Evolutionary conservation across 1,140 invertebrate genomes (phyloP).

Genomic region (Ganaspis sp.): DNA sequence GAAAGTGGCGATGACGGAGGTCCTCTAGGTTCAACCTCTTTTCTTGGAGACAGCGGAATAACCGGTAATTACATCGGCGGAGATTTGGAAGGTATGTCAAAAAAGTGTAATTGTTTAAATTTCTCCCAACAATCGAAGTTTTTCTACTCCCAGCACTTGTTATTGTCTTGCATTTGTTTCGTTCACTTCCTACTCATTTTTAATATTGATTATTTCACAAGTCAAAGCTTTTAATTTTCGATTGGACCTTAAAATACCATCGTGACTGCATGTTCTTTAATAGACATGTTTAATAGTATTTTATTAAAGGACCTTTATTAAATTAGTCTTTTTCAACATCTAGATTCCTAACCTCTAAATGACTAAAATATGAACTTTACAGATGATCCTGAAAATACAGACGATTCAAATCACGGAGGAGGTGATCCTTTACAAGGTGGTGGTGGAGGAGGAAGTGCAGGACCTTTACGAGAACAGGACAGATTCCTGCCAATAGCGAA

Average conservation of each 20-base stretch:
- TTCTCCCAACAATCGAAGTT: constrained; percentile 33
- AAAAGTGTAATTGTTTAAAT: constrained; percentile 35
- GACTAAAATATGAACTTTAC: no score
- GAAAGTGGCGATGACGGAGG: constrained; percentile 76
- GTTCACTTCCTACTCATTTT: constrained; percentile 45
- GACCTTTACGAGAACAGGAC: constrained; percentile 90
- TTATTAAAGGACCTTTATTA: no score
- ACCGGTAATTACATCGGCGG: constrained; percentile 72
- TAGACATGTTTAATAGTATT: no score
- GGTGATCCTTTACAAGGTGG: constrained; percentile 75
- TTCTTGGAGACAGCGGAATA: constrained; percentile 69
- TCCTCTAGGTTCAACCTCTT: constrained; percentile 65
- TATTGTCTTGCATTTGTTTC: not conserved
- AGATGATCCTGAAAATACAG: constrained; percentile 82
- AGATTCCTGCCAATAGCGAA: constrained; percentile 98
- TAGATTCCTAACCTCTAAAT: no score
- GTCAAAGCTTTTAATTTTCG: no score
- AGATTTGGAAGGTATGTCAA: constrained; percentile 74
- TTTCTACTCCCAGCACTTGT: not conserved
- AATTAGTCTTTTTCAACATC: no score
- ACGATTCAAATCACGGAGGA: constrained; percentile 82
- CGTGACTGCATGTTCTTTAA: no score
- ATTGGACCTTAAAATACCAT: no score
- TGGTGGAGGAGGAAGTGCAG: constrained; percentile 73
- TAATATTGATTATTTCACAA: no score